Percentiles rank a stretch among this genome's conserved stretches.
Conservation (phyloP, 2,113 vertebrate genomes). For the Eira barbara region DNA sequence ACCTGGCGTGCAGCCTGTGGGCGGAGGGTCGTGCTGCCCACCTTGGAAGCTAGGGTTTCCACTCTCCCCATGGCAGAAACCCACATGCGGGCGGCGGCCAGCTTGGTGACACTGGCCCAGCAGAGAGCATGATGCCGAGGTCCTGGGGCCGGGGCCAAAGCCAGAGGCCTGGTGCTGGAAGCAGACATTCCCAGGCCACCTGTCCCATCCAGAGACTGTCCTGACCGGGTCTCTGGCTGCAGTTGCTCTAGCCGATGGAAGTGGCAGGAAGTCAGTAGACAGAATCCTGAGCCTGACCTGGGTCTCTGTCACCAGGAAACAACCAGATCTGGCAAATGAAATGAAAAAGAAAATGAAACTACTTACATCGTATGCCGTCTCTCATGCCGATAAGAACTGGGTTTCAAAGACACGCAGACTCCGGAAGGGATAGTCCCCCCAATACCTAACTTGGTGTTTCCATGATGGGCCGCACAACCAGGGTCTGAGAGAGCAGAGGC, state of each 20-base stretch:
- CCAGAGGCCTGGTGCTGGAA: neutral
- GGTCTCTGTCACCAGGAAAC: neutral
- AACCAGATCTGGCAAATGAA: neutral
- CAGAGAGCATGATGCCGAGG: neutral
- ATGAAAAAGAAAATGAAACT: too few species aligned
- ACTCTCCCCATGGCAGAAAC: neutral
- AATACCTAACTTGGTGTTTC: neutral
- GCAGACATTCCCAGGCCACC: neutral
- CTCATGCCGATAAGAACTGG: neutral
- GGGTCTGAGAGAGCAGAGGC: neutral
- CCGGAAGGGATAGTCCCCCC: neutral
- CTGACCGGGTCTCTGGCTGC: neutral
- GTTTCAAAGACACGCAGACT: neutral
- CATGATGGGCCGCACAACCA: neutral
- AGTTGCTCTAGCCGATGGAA: neutral
- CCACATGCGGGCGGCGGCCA: neutral
- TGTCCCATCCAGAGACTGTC: neutral
- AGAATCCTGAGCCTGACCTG: neutral
- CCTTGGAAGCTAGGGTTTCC: neutral
- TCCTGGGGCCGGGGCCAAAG: neutral
- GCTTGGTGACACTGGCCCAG: neutral
- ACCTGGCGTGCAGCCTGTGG: rapidly evolving
- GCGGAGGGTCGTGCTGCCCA: neutral
- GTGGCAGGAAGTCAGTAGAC: neutral
- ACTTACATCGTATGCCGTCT: neutral